Evolutionary conservation across 2,113 vertebrate genomes (phyloP).

Genomic region (Chionomys nivalis): DNA sequence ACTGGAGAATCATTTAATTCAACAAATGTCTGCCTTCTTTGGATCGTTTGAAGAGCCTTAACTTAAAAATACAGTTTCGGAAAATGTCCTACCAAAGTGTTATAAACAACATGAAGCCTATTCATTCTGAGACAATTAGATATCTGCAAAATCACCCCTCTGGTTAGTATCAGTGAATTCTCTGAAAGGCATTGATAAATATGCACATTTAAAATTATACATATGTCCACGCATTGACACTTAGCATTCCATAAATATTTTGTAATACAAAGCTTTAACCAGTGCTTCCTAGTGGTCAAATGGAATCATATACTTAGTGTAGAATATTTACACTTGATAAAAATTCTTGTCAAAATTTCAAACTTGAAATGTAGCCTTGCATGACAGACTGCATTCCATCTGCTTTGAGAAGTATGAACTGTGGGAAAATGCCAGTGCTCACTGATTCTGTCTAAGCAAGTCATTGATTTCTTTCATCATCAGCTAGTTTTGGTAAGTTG

Average conservation of each 20-base stretch:
- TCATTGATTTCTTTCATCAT: constrained; percentile 74
- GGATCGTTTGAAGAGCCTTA: not conserved
- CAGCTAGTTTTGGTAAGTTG: constrained; percentile 56
- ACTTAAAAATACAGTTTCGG: not conserved
- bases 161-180: not conserved
- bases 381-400: constrained; percentile 71
- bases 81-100: not conserved
- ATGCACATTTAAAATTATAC: not conserved
- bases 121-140: not conserved
- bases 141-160: not conserved
- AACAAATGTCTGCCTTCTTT: not conserved
- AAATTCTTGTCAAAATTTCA: not conserved
- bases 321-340: not conserved
- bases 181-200: not conserved
- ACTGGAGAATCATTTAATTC: not conserved
- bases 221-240: not conserved
- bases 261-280: not conserved
- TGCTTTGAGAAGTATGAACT: constrained; percentile 59
- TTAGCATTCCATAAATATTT: not conserved
- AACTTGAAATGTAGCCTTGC: constrained; percentile 7
- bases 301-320: not conserved
- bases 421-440: constrained; percentile 63
- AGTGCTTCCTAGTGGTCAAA: not conserved
- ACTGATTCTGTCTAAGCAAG: constrained; percentile 58
- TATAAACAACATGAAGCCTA: not conserved